Conservation (phyloP, 2,797 vertebrate species). For the Eremophila alpestris region DNA sequence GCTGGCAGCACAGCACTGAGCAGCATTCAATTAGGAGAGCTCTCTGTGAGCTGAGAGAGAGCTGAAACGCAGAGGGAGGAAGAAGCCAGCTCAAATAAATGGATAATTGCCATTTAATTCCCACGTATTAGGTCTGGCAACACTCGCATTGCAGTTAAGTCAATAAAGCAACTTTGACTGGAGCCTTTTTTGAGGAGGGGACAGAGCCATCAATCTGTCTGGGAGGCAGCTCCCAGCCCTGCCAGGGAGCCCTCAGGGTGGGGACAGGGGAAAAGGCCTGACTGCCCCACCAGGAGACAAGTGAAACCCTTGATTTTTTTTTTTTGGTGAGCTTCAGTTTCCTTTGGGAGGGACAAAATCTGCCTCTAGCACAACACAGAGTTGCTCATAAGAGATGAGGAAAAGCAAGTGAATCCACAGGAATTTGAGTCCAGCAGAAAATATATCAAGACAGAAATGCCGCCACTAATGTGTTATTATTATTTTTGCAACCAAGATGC, state of each 20-base stretch:
- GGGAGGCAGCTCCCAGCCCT: neutral
- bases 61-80: conserved; percentile 5
- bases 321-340: neutral
- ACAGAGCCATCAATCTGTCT: conserved; percentile 23
- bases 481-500: neutral
- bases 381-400: rapidly evolving
- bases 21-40: neutral
- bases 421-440: neutral
- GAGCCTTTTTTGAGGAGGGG: neutral
- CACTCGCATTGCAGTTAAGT: neutral
- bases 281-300: rapidly evolving
- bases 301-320: neutral
- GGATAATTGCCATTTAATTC: conserved; percentile 63
- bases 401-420: neutral
- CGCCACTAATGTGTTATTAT: neutral
- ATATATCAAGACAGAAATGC: neutral
- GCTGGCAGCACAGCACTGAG: neutral
- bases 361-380: neutral
- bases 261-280: neutral
- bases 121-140: conserved; percentile 39
- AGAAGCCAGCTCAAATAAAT: conserved; percentile 47
- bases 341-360: neutral
- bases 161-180: conserved; percentile 30
- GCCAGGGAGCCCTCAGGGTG: neutral
- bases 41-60: neutral